Evolutionary conservation across 2,113 vertebrate genomes (phyloP).

Genomic region (Bos indicus): DNA sequence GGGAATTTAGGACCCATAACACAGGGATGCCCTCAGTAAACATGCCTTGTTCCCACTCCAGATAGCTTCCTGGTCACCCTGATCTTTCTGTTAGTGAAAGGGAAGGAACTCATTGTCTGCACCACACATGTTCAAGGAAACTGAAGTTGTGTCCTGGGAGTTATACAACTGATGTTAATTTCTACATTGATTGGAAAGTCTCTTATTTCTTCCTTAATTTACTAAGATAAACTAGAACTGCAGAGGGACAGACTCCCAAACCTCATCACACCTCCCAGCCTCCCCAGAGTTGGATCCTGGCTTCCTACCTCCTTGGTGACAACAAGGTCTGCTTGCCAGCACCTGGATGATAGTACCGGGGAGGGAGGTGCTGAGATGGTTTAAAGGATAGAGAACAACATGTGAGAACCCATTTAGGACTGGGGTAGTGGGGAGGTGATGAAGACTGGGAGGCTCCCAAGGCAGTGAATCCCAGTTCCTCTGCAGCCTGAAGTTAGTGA

Average conservation of each 20-base stretch:
- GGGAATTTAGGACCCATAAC: neutral
- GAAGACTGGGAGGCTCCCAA: neutral
- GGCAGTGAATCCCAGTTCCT: neutral
- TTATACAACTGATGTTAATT: neutral
- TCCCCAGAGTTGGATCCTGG: neutral
- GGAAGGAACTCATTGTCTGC: neutral
- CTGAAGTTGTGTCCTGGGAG: neutral
- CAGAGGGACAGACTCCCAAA: neutral
- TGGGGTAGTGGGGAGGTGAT: neutral
- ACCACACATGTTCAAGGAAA: neutral
- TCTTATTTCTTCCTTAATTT: neutral
- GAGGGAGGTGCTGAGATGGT: neutral
- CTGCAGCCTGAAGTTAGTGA: neutral
- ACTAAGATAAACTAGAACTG: neutral
- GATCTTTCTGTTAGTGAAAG: neutral
- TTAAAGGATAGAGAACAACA: neutral
- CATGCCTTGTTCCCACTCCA: neutral
- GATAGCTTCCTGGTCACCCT: neutral
- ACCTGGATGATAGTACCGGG: neutral
- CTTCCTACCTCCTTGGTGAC: neutral
- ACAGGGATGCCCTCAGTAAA: neutral
- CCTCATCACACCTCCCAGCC: neutral
- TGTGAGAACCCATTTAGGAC: neutral
- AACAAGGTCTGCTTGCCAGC: neutral
- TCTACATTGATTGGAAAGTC: neutral